Conservation (phyloP, 1,140 invertebrate species). For the Phortica variegata region DNA sequence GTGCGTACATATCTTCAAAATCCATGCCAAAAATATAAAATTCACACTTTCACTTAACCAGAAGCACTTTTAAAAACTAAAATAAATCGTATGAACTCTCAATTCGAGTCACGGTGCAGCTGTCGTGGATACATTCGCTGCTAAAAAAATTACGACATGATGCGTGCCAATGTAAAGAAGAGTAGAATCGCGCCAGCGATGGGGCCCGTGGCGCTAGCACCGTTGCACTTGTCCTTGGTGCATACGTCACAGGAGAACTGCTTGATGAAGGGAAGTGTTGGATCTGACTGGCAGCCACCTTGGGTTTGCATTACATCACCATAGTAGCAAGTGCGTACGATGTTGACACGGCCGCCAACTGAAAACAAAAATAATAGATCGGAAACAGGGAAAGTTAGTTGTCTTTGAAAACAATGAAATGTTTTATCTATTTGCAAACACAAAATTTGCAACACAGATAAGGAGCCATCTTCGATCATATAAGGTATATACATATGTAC, state of each 20-base stretch:
- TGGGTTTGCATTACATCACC: constrained; percentile 33
- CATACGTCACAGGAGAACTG: constrained; percentile 46
- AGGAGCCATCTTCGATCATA: no score
- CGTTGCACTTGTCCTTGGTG: constrained; percentile 43
- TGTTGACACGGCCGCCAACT: constrained; percentile 29
- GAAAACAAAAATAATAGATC: not conserved
- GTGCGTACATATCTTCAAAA: no score
- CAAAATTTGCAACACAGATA: not conserved
- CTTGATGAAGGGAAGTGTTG: constrained; percentile 26
- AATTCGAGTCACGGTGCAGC: no score
- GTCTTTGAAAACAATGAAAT: not conserved
- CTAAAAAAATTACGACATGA: constrained; percentile 47
- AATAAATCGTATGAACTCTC: no score
- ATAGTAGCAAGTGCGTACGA: constrained; percentile 42
- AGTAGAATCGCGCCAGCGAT: constrained; percentile 34
- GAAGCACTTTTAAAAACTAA: no score
- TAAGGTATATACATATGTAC: not conserved
- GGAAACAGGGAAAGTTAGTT: not conserved
- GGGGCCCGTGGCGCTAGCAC: constrained; percentile 31
- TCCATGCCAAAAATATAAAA: no score
- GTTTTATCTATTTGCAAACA: not conserved
- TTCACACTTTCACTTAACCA: no score
- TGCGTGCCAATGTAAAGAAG: constrained; percentile 40
- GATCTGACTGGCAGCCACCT: constrained; percentile 34
- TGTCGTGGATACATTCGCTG: no score